Evolutionary conservation across 2,113 vertebrate genomes (phyloP).

Genomic region (Toxostoma redivivum): DNA sequence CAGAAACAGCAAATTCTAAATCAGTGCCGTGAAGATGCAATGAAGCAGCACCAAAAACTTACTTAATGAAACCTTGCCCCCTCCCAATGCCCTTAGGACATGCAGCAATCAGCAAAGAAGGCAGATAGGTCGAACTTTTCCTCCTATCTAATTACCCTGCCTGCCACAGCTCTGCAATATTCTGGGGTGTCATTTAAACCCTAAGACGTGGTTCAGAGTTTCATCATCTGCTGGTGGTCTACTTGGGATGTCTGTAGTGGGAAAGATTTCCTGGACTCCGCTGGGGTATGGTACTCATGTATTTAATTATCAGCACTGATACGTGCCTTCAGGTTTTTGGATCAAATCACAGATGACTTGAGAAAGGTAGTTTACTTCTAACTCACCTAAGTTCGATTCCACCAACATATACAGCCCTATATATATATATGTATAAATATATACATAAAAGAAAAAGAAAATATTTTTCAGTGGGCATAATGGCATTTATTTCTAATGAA

Average conservation of each 20-base stretch:
- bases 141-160: background rate
- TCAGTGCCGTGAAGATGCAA: background rate
- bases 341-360: background rate
- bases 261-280: background rate
- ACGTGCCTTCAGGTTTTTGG: background rate
- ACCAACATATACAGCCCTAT: background rate
- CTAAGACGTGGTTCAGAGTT: no score
- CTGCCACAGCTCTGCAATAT: background rate
- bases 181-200: background rate
- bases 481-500: background rate
- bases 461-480: background rate
- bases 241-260: background rate
- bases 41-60: background rate
- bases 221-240: background rate
- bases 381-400: background rate
- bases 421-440: no score
- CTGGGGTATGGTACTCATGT: background rate
- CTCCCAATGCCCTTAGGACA: rapidly evolving
- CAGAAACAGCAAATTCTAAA: background rate
- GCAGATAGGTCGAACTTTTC: background rate
- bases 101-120: background rate
- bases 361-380: background rate
- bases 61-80: background rate
- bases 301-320: background rate
- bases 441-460: background rate